Percentiles rank a stretch among this genome's conserved stretches.
Evolutionary conservation across 2,113 vertebrate genomes (phyloP).

Genomic region (Tricholaema leucomelas): DNA sequence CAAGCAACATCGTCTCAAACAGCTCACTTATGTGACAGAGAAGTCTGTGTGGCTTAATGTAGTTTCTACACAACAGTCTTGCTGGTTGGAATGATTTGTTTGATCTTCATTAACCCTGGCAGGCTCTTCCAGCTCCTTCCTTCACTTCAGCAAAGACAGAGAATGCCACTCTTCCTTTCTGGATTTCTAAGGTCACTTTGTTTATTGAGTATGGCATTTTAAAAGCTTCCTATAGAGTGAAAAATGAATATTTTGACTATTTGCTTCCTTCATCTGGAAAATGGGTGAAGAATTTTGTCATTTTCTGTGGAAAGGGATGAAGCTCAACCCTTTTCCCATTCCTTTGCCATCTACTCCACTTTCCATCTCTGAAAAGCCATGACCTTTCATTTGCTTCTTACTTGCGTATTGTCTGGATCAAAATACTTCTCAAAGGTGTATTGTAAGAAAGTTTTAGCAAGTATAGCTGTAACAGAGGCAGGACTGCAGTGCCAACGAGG

Average conservation of each 20-base stretch:
- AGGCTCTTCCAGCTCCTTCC: slow-evolving; percentile 5
- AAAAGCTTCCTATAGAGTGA: slow-evolving; percentile 11
- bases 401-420: not conserved
- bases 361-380: not conserved
- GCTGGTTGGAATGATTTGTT: not conserved
- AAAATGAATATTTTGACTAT: not conserved
- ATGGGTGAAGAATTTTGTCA: not conserved
- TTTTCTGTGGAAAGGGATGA: not conserved
- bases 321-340: not conserved
- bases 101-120: slow-evolving; percentile 41
- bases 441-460: not conserved
- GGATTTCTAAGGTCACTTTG: not conserved
- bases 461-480: not conserved
- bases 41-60: slow-evolving; percentile 1
- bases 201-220: slow-evolving; percentile 31
- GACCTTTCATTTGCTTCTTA: not conserved
- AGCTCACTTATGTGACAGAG: not conserved
- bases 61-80: slow-evolving; percentile 1
- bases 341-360: not conserved
- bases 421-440: not conserved
- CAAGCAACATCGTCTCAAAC: not conserved
- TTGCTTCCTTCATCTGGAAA: not conserved
- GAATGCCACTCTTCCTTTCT: not conserved
- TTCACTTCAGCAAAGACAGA: slow-evolving; percentile 31
- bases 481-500: not conserved